Percentiles rank a stretch among this genome's conserved stretches.
Conservation (phyloP, 2,888 invertebrate species). For the Lasioglossum marginatum region DNA sequence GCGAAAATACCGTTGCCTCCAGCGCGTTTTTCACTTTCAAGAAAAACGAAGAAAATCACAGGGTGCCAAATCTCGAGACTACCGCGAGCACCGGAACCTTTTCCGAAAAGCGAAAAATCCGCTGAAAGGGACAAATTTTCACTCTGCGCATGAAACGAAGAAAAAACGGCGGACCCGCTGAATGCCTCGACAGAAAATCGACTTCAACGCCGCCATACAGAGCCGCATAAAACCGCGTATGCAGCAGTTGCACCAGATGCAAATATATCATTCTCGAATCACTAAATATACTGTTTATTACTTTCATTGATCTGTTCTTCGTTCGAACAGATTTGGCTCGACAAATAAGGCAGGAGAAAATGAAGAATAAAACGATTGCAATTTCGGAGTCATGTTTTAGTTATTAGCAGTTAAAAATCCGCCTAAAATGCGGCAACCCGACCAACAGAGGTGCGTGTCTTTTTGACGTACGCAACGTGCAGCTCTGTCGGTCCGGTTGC, state of each 20-base stretch:
- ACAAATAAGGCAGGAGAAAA: too few species aligned
- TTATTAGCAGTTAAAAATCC: too few species aligned
- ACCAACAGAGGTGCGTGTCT: too few species aligned
- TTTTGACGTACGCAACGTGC: too few species aligned
- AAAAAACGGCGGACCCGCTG: neutral
- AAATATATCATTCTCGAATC: neutral
- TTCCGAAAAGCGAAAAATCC: neutral
- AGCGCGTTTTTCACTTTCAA: conserved; percentile 7
- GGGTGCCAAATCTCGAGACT: conserved; percentile 4
- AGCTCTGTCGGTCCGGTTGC: too few species aligned
- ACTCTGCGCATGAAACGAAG: conserved; percentile 3
- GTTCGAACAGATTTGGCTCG: too few species aligned
- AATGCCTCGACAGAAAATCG: neutral
- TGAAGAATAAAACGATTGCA: too few species aligned
- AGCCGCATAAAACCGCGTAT: neutral
- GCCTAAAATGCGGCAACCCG: too few species aligned
- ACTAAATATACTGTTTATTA: too few species aligned
- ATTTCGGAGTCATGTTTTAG: too few species aligned
- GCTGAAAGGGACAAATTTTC: neutral
- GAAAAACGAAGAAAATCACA: neutral
- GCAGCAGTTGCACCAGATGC: neutral
- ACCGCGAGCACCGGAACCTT: neutral
- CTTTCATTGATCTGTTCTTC: too few species aligned
- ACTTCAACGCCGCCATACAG: neutral
- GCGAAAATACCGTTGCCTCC: neutral